Percentiles rank a stretch among this genome's conserved stretches.
Evolutionary conservation across 2,113 vertebrate genomes (phyloP).

Genomic region (Chlamydotis undulata): DNA sequence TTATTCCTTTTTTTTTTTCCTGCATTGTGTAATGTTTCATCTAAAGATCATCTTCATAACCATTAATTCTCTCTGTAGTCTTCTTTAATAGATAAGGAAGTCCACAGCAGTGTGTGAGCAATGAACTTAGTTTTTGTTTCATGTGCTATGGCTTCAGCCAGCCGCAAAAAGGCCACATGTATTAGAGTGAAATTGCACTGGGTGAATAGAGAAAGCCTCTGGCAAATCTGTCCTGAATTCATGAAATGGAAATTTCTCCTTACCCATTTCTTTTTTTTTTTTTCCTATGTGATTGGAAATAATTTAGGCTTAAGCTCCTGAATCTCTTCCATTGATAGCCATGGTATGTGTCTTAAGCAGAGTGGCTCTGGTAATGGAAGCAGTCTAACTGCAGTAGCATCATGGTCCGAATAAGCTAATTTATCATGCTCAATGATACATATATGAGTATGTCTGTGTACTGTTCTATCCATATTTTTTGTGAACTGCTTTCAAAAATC

Average conservation of each 20-base stretch:
- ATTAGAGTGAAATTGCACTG: background rate
- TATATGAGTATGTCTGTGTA: background rate
- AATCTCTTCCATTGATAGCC: background rate
- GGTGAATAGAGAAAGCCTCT: background rate
- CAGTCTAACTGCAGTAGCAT: background rate
- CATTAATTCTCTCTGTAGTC: background rate
- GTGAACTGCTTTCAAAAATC: background rate
- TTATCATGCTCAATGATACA: background rate
- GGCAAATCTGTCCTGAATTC: background rate
- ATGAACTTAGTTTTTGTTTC: rapidly evolving
- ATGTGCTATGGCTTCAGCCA: background rate
- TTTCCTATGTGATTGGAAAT: background rate
- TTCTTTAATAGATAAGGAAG: background rate
- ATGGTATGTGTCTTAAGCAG: background rate
- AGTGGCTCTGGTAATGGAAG: background rate
- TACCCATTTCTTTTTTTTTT: rapidly evolving
- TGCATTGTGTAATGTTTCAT: background rate
- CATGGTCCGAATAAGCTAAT: background rate
- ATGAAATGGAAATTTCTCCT: background rate
- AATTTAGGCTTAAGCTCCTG: background rate
- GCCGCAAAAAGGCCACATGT: background rate
- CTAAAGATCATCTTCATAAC: background rate
- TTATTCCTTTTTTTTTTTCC: background rate
- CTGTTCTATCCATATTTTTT: background rate
- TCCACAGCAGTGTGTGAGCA: background rate